A percentile compares a stretch with the other conserved stretches of the same genome.
Evolutionary conservation across 2,113 vertebrate genomes (phyloP).

Genomic region (Tyrannus savana): DNA sequence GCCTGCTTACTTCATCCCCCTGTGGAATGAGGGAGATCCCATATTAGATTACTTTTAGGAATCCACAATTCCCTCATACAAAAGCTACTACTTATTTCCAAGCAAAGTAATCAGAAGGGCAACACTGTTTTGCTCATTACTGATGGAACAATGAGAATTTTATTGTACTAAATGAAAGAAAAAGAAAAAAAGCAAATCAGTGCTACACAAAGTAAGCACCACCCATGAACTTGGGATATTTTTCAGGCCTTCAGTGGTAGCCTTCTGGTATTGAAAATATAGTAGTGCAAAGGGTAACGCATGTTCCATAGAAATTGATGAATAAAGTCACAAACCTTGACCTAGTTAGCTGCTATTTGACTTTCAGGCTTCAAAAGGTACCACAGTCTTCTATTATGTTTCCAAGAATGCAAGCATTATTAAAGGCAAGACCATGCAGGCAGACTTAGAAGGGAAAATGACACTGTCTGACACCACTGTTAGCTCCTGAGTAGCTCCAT

Average conservation of each 20-base stretch:
- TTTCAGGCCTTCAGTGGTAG: not conserved
- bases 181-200: not conserved
- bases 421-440: not conserved
- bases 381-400: not conserved
- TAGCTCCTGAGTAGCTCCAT: not conserved
- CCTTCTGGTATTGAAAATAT: not conserved
- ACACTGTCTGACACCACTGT: fast-evolving
- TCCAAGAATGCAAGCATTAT: not conserved
- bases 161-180: not conserved
- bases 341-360: not conserved
- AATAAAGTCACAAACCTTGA: not conserved
- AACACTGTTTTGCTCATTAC: not conserved
- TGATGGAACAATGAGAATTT: not conserved
- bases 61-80: not conserved
- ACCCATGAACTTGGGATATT: not conserved
- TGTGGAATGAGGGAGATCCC: not conserved
- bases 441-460: not conserved
- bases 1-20: not conserved
- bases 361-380: not conserved
- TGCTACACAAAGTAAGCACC: not conserved
- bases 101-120: not conserved
- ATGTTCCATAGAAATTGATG: not conserved
- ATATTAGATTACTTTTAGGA: not conserved
- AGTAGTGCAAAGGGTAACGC: not conserved
- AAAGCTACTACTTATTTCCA: not conserved